phyloP scores from a whole-genome alignment of 2,113 vertebrate species.

The Pica pica region DNA sequence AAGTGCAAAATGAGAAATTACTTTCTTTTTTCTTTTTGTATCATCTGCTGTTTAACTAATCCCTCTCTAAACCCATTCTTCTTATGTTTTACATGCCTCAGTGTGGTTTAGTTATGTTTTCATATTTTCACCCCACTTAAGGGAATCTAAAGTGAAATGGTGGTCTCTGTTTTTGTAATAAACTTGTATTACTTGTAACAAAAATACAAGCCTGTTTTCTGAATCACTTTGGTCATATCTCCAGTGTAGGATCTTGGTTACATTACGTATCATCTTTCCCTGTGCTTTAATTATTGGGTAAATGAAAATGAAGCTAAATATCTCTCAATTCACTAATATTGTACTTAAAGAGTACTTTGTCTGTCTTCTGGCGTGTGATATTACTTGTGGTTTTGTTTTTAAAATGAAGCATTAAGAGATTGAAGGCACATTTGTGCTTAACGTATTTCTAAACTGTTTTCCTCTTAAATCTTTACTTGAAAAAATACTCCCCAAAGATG shows the following conservation, averaged over 20 bases:
- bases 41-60: background rate
- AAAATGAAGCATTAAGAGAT: constrained; percentile 27
- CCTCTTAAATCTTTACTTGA: constrained; percentile 62
- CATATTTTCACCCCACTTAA: background rate
- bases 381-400: constrained; percentile 45
- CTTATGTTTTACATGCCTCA: background rate
- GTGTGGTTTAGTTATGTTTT: background rate
- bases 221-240: background rate
- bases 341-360: background rate
- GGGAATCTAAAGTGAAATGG: background rate
- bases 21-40: background rate
- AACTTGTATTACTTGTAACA: background rate
- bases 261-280: background rate
- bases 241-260: background rate
- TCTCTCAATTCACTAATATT: background rate
- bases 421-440: constrained; percentile 43
- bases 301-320: background rate
- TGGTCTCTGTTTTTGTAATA: background rate
- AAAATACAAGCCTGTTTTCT: background rate
- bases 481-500: constrained; percentile 53
- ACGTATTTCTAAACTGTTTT: constrained; percentile 44
- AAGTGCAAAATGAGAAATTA: background rate
- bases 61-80: background rate
- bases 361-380: constrained; percentile 35
- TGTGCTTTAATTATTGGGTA: background rate